Evolutionary conservation across 2,113 vertebrate species (phyloP).

Genomic region (Pomatostomus ruficeps): DNA sequence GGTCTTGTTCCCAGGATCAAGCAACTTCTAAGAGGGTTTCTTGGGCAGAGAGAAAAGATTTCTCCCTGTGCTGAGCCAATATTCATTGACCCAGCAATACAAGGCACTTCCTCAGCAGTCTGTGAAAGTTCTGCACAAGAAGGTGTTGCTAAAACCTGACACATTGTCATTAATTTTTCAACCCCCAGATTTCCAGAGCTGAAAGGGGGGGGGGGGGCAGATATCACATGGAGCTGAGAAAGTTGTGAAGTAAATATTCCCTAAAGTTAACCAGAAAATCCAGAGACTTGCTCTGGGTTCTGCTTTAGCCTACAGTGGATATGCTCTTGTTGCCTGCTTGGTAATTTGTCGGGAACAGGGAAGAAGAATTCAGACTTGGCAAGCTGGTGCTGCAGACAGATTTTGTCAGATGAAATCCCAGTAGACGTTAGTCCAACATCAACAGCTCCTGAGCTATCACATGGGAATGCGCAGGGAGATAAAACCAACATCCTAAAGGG

Average conservation of each 20-base stretch:
- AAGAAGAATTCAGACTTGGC: conserved; percentile 52
- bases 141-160: background rate
- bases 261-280: background rate
- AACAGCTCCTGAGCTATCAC: conserved; percentile 54
- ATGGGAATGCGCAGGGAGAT: conserved; percentile 42
- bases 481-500: conserved; percentile 14
- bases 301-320: background rate
- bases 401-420: conserved; percentile 55
- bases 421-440: conserved; percentile 31
- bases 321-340: background rate
- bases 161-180: background rate
- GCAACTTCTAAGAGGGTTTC: background rate
- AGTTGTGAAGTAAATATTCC: background rate
- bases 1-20: background rate
- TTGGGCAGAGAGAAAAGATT: background rate
- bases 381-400: conserved; percentile 44
- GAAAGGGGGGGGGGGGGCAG: background rate
- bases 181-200: background rate
- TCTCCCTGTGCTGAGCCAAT: background rate
- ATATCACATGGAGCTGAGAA: background rate
- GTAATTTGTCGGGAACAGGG: background rate
- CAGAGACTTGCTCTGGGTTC: background rate
- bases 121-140: background rate
- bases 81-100: background rate
- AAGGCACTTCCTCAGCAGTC: background rate